Percentiles rank a stretch among this genome's conserved stretches.
Conservation (phyloP, 2,113 vertebrate species). For the Morone saxatilis region DNA sequence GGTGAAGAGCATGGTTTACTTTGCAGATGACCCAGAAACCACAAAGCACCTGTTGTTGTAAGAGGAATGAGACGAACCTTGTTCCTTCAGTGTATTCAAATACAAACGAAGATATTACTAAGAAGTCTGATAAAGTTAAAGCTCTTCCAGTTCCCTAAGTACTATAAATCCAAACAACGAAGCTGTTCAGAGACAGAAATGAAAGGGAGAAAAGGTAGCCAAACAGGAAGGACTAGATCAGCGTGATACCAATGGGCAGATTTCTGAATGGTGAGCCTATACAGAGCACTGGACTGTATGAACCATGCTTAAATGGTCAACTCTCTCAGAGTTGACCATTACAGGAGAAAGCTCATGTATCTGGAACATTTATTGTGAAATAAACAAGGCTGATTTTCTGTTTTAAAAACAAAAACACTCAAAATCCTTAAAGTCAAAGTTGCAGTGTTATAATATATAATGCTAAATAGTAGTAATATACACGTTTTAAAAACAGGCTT, state of each 20-base stretch:
- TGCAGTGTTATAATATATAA: not conserved
- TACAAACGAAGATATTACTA: too few species aligned
- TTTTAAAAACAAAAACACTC: too few species aligned
- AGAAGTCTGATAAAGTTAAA: too few species aligned
- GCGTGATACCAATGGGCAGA: conserved; percentile 11
- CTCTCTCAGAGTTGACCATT: not conserved
- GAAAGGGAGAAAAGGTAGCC: conserved; percentile 30
- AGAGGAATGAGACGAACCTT: not conserved
- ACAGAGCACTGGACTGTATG: not conserved
- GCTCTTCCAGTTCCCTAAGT: not conserved
- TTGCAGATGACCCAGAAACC: not conserved
- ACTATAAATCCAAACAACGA: not conserved
- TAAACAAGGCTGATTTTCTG: not conserved
- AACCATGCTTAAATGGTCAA: not conserved
- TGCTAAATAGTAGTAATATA: not conserved
- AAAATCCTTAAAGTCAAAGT: not conserved
- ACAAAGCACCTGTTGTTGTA: conserved; percentile 45
- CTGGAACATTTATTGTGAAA: not conserved
- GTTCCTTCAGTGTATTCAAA: not conserved
- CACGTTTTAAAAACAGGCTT: too few species aligned
- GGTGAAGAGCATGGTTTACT: not conserved
- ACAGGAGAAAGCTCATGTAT: not conserved
- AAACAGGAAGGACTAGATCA: conserved; percentile 73
- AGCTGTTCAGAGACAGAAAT: not conserved
- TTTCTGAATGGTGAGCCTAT: conserved; percentile 8